Percentiles rank a stretch among this genome's conserved stretches.
Evolutionary conservation across 1,140 invertebrate species (phyloP).

Genomic region (Musca vetustissima): DNA sequence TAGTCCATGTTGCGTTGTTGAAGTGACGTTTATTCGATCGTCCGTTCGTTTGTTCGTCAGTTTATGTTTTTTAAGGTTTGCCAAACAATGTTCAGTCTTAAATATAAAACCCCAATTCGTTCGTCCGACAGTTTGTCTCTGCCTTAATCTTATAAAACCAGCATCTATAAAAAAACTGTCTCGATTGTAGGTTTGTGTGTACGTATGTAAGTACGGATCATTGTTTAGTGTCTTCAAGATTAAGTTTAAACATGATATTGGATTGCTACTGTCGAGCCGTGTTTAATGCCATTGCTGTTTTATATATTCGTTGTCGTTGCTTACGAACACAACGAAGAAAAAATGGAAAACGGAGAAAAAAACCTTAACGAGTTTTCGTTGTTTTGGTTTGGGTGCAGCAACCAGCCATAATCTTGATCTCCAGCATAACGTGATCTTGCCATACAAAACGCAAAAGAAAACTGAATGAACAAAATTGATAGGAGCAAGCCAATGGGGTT

Average conservation of each 20-base stretch:
- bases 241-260: conserved; percentile 22
- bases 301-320: neutral
- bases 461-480: neutral
- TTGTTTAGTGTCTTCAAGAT: conserved; percentile 12
- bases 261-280: conserved; percentile 8
- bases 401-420: conserved; percentile 16
- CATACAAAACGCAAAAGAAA: conserved; percentile 5
- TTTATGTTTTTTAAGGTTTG: conserved; percentile 1
- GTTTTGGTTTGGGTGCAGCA: conserved; percentile 12
- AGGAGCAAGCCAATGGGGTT: neutral
- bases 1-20: neutral
- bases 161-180: neutral
- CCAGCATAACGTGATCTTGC: conserved; percentile 19
- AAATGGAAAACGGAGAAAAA: too few relatives aligned
- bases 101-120: too few relatives aligned
- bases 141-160: too few relatives aligned
- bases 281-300: neutral
- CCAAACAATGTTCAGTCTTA: conserved; percentile 8
- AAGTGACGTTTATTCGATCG: neutral
- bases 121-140: too few relatives aligned
- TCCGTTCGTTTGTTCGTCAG: neutral
- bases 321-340: too few relatives aligned
- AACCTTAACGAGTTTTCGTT: too few relatives aligned
- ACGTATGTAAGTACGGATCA: neutral
- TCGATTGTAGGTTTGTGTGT: neutral